Percentiles rank a stretch among this genome's conserved stretches.
Conservation (phyloP, 2,888 invertebrate species). For the Apomyelois bistriatella region DNA sequence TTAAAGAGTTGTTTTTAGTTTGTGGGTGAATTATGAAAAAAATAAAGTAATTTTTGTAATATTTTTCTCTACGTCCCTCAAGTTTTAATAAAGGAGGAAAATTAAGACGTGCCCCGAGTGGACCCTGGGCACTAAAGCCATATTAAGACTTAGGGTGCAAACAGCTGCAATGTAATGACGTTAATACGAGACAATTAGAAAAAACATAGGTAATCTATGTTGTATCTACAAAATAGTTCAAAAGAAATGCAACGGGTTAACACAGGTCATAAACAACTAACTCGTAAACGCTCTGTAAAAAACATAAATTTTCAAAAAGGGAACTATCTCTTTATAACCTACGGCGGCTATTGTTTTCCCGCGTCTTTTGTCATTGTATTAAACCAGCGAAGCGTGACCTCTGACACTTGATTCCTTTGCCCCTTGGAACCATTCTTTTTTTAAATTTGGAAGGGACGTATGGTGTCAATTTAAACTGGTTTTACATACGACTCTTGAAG, state of each 20-base stretch:
- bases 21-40: too few relatives aligned
- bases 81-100: too few relatives aligned
- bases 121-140: too few relatives aligned
- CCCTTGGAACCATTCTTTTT: slow-evolving; percentile 30
- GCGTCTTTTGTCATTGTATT: slow-evolving; percentile 50
- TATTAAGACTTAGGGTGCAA: too few relatives aligned
- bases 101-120: too few relatives aligned
- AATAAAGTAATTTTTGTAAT: too few relatives aligned
- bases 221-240: too few relatives aligned
- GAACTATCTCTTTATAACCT: slow-evolving; percentile 35
- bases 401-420: slow-evolving; percentile 26
- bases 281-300: slow-evolving; percentile 19
- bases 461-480: slow-evolving; percentile 34
- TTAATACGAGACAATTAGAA: too few relatives aligned
- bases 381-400: slow-evolving; percentile 39
- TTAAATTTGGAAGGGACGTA: slow-evolving; percentile 21
- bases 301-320: slow-evolving; percentile 37
- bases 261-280: slow-evolving; percentile 1
- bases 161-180: not conserved
- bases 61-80: too few relatives aligned
- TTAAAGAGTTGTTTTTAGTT: too few relatives aligned
- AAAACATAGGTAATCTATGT: too few relatives aligned
- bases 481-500: slow-evolving; percentile 34
- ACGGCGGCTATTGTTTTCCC: slow-evolving; percentile 50
- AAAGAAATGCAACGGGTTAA: not conserved